These are phyloP conservation scores for Branchellion lobata DNA, from an alignment of 2,888 invertebrate species.

Conservation along the genomic window DNA sequence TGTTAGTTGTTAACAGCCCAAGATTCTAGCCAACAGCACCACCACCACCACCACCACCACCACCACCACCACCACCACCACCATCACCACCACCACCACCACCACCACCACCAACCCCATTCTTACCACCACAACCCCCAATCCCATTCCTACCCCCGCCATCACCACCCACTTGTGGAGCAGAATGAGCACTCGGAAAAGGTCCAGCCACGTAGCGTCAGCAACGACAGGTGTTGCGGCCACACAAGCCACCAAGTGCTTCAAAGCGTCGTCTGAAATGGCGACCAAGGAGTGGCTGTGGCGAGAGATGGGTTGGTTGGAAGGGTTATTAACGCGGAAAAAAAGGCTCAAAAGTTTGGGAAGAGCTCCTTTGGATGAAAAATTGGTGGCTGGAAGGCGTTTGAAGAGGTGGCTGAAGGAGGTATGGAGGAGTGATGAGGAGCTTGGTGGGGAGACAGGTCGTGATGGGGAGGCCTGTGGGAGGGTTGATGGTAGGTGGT, in stretches of 20 bases:
- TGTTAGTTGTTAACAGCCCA: too few relatives aligned
- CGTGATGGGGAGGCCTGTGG: too few relatives aligned
- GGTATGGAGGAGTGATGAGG: constrained; percentile 68
- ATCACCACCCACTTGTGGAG: constrained; percentile 61
- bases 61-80: too few relatives aligned
- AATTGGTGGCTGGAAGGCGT: constrained; percentile 55
- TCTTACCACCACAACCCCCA: too few relatives aligned
- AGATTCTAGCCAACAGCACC: too few relatives aligned
- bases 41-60: too few relatives aligned
- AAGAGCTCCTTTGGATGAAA: constrained; percentile 59
- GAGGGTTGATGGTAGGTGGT: too few relatives aligned
- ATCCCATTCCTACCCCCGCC: too few relatives aligned
- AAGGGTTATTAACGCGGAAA: constrained; percentile 58
- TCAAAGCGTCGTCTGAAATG: constrained; percentile 64
- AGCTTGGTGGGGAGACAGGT: constrained; percentile 47
- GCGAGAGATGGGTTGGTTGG: constrained; percentile 74
- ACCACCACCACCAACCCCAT: too few relatives aligned
- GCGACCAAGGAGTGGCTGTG: constrained; percentile 74
- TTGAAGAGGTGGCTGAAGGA: constrained; percentile 73
- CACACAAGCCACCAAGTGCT: constrained; percentile 70
- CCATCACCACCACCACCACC: too few relatives aligned
- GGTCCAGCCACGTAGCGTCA: constrained; percentile 76
- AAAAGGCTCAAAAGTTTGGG: constrained; percentile 73
- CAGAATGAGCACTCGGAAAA: constrained; percentile 75
- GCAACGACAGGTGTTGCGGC: constrained; percentile 70